Evolutionary conservation across 2,888 invertebrate genomes (phyloP).

Genomic region (Napeogenes inachia): DNA sequence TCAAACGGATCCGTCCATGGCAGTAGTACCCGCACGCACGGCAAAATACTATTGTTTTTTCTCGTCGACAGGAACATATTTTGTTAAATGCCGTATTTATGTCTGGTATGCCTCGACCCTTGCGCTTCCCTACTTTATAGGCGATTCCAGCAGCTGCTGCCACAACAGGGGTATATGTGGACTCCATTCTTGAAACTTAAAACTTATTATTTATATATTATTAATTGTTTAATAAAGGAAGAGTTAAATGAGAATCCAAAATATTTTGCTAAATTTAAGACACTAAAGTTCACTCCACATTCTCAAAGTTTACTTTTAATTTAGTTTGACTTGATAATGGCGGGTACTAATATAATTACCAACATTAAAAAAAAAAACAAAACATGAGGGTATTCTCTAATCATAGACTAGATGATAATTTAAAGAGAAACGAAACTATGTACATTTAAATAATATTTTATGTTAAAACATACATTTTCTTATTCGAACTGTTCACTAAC

Average conservation of each 20-base stretch:
- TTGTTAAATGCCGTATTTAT: constrained; percentile 46
- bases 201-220: too few species aligned
- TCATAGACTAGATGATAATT: constrained; percentile 7
- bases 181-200: constrained; percentile 35
- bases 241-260: too few species aligned
- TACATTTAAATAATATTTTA: too few species aligned
- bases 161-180: constrained; percentile 53
- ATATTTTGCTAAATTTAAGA: too few species aligned
- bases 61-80: constrained; percentile 60
- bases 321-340: not conserved
- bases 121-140: constrained; percentile 44
- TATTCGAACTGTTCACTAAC: too few species aligned
- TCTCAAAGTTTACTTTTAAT: too few species aligned
- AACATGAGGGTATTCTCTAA: constrained; percentile 19
- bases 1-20: constrained; percentile 64
- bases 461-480: too few species aligned
- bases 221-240: not conserved
- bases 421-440: not conserved
- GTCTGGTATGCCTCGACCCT: constrained; percentile 64
- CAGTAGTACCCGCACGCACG: constrained; percentile 67
- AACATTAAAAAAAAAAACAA: constrained; percentile 8
- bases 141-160: constrained; percentile 59
- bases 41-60: constrained; percentile 66
- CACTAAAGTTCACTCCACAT: too few species aligned
- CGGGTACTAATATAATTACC: not conserved